These are phyloP conservation scores for Diadromus collaris DNA, from an alignment of 2,888 invertebrate species.

Conservation along the genomic window DNA sequence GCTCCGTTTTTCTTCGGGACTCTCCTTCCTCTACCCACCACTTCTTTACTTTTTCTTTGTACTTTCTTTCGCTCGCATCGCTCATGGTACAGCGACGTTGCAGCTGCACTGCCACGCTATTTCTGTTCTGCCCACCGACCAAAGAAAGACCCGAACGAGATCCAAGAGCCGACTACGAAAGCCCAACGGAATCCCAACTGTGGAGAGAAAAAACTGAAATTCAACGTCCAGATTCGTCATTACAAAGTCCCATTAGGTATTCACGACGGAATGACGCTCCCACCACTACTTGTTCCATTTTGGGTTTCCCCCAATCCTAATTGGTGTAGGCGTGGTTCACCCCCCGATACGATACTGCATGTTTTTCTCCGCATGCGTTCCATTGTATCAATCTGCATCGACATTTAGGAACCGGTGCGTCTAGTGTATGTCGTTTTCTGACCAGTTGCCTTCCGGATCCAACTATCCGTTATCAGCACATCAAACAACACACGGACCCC, in stretches of 20 bases:
- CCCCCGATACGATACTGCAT: constrained; percentile 20
- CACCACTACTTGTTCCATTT: constrained; percentile 15
- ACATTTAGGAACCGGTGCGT: constrained; percentile 9
- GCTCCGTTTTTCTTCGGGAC: constrained; percentile 24
- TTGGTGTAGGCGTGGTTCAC: constrained; percentile 36
- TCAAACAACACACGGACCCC: constrained; percentile 32
- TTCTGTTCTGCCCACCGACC: constrained; percentile 20
- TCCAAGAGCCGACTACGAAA: constrained; percentile 32
- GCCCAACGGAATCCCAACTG: constrained; percentile 25
- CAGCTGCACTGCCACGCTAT: constrained; percentile 50
- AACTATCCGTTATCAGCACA: constrained; percentile 25
- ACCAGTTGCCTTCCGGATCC: constrained; percentile 2
- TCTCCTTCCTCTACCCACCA: constrained; percentile 24
- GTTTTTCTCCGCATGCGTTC: constrained; percentile 15
- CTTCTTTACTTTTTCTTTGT: constrained; percentile 37
- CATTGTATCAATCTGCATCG: not conserved
- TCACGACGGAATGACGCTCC: constrained; percentile 21
- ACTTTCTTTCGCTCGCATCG: constrained; percentile 29
- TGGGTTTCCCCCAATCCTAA: constrained; percentile 2
- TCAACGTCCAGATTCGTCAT: constrained; percentile 35
- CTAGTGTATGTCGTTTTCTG: constrained; percentile 16
- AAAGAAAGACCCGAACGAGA: constrained; percentile 20
- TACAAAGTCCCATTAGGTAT: constrained; percentile 55
- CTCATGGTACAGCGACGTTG: constrained; percentile 42
- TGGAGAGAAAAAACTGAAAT: constrained; percentile 8